Evolutionary conservation across 92 coral and sea anemone species (phyloP).

Genomic region (Umimayanthus kanabou): DNA sequence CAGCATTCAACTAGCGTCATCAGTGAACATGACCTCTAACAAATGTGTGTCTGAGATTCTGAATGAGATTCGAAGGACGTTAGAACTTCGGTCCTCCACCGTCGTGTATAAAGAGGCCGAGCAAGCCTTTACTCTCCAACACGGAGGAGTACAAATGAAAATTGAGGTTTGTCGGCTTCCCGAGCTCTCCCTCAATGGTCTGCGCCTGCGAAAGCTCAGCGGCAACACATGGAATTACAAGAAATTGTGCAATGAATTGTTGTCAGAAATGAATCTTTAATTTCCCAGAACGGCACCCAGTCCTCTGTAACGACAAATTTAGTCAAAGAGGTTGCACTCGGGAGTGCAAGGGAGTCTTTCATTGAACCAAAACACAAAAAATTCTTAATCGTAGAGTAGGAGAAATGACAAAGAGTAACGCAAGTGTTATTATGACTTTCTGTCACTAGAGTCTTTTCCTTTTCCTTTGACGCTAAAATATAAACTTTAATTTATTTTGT

Average conservation of each 20-base stretch:
- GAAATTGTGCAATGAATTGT: conserved; percentile 87
- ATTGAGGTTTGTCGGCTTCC: conserved; percentile 92
- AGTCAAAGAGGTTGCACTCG: conserved; percentile 1
- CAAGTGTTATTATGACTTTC: conserved; percentile 2
- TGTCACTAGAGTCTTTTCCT: conserved; percentile 8
- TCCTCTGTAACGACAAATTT: neutral
- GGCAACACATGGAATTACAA: conserved; percentile 97
- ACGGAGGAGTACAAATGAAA: conserved; percentile 91
- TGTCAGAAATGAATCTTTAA: conserved; percentile 88
- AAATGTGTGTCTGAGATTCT: conserved; percentile 90
- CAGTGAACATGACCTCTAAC: conserved; percentile 86
- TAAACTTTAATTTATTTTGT: conserved; percentile 43
- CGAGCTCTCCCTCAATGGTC: conserved; percentile 77
- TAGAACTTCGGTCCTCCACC: conserved; percentile 82
- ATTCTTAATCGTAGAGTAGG: neutral
- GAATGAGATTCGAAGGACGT: conserved; percentile 83
- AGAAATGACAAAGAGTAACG: neutral
- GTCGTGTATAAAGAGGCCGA: conserved; percentile 84
- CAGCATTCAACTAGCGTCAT: conserved; percentile 80
- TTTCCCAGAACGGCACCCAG: neutral
- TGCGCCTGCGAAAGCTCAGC: conserved; percentile 92
- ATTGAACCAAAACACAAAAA: neutral
- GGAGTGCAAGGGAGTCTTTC: neutral
- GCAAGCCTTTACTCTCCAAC: conserved; percentile 83
- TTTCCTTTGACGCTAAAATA: conserved; percentile 16